Percentiles rank a stretch among this genome's conserved stretches.
Conservation (phyloP, 2,113 vertebrate genomes). For the Struthidea cinerea region DNA sequence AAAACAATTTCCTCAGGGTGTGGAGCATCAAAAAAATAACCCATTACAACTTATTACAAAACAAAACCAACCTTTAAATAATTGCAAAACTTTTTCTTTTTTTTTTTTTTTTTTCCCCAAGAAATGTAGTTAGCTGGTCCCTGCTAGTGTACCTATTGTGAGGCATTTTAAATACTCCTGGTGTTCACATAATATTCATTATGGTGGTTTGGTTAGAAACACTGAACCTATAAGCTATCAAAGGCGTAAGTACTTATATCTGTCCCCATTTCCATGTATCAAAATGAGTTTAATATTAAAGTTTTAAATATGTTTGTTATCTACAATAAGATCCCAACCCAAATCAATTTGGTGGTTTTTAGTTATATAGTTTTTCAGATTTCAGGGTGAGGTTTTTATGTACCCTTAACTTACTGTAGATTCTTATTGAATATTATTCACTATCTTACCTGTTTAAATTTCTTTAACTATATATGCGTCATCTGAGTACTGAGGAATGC, state of each 20-base stretch:
- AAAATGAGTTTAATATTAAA: neutral
- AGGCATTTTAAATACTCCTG: neutral
- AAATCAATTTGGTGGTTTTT: neutral
- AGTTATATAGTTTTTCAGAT: neutral
- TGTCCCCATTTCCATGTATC: neutral
- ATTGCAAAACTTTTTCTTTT: neutral
- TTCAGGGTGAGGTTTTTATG: neutral
- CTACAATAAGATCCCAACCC: neutral
- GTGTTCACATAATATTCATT: neutral
- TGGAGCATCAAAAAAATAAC: neutral
- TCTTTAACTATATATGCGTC: neutral
- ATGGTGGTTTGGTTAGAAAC: neutral
- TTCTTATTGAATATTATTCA: neutral
- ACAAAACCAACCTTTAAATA: neutral
- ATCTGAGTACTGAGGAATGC: neutral
- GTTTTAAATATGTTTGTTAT: neutral
- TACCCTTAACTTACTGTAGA: neutral
- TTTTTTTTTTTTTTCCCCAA: neutral
- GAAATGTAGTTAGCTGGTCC: neutral
- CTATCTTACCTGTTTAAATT: neutral
- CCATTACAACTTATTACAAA: neutral
- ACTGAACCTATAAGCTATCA: neutral
- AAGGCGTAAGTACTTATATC: neutral
- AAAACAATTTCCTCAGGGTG: neutral
- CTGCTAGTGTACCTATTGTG: neutral